Conservation (phyloP, 2,113 vertebrate genomes). For the Seriola aureovittata region DNA sequence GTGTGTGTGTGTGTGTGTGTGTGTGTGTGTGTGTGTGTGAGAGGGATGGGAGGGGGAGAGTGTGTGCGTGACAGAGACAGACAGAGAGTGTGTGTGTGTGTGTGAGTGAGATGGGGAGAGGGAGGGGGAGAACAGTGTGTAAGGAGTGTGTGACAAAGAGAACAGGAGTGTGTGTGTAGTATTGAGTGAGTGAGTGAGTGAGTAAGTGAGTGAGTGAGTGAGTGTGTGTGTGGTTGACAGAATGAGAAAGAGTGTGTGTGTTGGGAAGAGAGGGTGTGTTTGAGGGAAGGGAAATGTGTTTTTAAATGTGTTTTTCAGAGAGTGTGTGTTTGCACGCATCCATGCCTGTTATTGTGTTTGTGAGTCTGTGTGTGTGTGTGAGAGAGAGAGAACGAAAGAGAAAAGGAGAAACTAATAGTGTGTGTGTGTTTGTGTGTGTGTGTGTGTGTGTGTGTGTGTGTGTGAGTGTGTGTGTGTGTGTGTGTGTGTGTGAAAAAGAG, state of each 20-base stretch:
- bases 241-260: conserved; percentile 53
- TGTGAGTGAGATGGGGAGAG: conserved; percentile 64
- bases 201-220: conserved; percentile 11
- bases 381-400: conserved; percentile 33
- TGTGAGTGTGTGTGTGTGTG: too few species aligned
- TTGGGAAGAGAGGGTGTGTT: conserved; percentile 61
- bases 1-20: conserved; percentile 43
- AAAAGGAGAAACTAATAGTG: conserved; percentile 30
- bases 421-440: not conserved
- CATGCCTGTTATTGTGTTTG: conserved; percentile 54
- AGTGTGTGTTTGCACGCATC: conserved; percentile 19
- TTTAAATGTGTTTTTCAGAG: conserved; percentile 70
- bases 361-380: conserved; percentile 28
- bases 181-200: conserved; percentile 41
- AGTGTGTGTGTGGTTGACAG: conserved; percentile 12
- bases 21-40: conserved; percentile 46
- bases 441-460: too few species aligned
- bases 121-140: conserved; percentile 77
- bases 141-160: conserved; percentile 81
- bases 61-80: conserved; percentile 77
- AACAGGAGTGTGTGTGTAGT: conserved; percentile 68
- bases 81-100: conserved; percentile 64
- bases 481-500: conserved; percentile 37
- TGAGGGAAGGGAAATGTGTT: conserved; percentile 69
- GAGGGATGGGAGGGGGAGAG: conserved; percentile 69